These are phyloP conservation scores for Orthosia gracilis DNA, from an alignment of 2,888 invertebrate genomes.

Conservation along the genomic window DNA sequence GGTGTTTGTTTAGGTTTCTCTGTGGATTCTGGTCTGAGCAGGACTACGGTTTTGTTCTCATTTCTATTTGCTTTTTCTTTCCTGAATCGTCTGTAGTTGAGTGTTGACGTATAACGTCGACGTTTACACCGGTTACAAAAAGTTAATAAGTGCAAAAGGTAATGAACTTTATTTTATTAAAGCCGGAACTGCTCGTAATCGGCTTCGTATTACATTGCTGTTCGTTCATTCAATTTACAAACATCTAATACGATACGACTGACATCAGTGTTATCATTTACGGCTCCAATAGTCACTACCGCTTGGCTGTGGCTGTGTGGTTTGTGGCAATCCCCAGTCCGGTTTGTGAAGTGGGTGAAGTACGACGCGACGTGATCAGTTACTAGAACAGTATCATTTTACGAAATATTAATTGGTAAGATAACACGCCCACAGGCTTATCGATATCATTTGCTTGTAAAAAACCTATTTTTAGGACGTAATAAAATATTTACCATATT, in stretches of 20 bases:
- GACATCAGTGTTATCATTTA: conserved; percentile 26
- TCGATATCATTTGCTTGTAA: not conserved
- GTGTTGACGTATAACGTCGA: conserved; percentile 4
- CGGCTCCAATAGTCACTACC: not conserved
- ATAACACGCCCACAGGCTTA: conserved; percentile 20
- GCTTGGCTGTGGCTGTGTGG: not conserved
- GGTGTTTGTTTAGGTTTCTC: too few species aligned
- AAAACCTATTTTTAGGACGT: conserved; percentile 6
- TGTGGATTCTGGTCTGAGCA: too few species aligned
- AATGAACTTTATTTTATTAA: not conserved
- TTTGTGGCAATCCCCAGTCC: conserved; percentile 60
- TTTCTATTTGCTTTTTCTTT: conserved; percentile 31
- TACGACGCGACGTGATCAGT: conserved; percentile 62
- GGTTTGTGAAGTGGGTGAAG: conserved; percentile 61
- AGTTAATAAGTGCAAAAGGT: conserved; percentile 9
- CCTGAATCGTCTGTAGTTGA: conserved; percentile 9
- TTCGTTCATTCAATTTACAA: conserved; percentile 29
- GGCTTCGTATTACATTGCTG: not conserved
- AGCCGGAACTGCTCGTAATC: not conserved
- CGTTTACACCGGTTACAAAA: not conserved
- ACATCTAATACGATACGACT: conserved; percentile 9
- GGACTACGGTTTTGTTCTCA: not conserved
- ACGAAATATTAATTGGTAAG: conserved; percentile 65
- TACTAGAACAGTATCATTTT: conserved; percentile 13
- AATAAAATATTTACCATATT: too few species aligned